Conservation (phyloP, 1,140 invertebrate genomes). For the Glomeris maerens region DNA sequence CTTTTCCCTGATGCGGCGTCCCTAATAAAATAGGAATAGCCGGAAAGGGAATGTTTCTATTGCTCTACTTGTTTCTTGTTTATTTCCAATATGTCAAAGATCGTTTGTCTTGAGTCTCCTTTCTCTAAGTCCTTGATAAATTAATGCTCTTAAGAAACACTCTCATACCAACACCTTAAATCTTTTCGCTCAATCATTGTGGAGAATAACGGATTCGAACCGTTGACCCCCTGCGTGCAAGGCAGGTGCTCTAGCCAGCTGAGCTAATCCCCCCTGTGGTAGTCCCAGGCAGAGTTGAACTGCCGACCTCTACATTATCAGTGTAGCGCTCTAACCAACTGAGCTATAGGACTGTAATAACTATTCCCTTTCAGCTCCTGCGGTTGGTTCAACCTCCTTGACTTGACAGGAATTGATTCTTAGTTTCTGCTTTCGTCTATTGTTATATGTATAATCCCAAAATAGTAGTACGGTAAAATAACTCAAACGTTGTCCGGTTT, state of each 20-base stretch:
- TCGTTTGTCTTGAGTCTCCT: constrained; percentile 10
- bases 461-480: too few relatives aligned
- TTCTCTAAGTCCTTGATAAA: not conserved
- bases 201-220: constrained; percentile 1
- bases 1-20: not conserved
- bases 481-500: too few relatives aligned
- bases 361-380: too few relatives aligned
- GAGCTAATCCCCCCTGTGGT: not conserved
- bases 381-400: too few relatives aligned
- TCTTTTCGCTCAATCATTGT: too few relatives aligned
- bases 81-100: constrained; percentile 1
- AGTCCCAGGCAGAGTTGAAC: constrained; percentile 1
- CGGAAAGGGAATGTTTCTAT: constrained; percentile 1
- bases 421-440: too few relatives aligned
- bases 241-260: not conserved
- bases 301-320: constrained; percentile 1
- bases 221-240: not conserved
- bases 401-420: too few relatives aligned
- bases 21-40: constrained; percentile 19
- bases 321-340: constrained; percentile 8
- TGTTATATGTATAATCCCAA: too few relatives aligned
- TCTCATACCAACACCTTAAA: constrained; percentile 12
- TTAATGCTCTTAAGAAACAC: constrained; percentile 7
- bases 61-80: not conserved
- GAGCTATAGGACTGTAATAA: constrained; percentile 17